Evolutionary conservation across 2,888 invertebrate species (phyloP), one percentile per base, ranked within the genome.

Genomic region (Homarus gammarus): DNA sequence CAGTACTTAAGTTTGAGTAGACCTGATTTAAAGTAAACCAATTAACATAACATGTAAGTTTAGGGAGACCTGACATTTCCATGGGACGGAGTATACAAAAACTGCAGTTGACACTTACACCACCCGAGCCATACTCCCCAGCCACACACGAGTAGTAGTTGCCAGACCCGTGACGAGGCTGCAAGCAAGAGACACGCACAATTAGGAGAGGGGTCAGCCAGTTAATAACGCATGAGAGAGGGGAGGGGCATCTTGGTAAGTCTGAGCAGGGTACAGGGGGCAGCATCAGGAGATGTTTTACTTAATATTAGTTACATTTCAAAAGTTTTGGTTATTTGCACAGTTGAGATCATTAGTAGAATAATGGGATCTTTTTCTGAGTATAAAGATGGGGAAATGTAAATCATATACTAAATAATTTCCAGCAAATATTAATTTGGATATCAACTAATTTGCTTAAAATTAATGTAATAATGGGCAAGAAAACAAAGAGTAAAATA

Each of bases 81-180:
- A 70, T 72, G 81, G 40, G 68, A 40, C 40, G 68, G 81, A 72
- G 36, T 72, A 56, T 40, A 44, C 31, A 64, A 75, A n/a, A n/a
- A 49, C 83, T 40, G 73, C 61, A 72, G 27, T 51, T 36, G 70
- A 72, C 36, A 90, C 92, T 92, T 90, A 92, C 92, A 72, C 92
- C 89, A 49, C 92, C 92, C 8, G 90, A 81, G 33, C 86, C 92
- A 86, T 92, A 92, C 51, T 92, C 92, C 44, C 92, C 92, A 84
- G 90, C 89, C 68, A 92, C 92, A 85, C 92, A 92, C 22, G 90
- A 90, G 78, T 92, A 92, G 87, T 92, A 92, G 82, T 92, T 92
- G 73, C 92, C 92, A 77, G 92, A 92, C 27, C 92, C 92, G 72
- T 92, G 92, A 44, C 92, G 90, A 56, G 90, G 88, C 90, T 92